Conservation (phyloP, 2,797 vertebrate species). For the Pitangus sulphuratus region DNA sequence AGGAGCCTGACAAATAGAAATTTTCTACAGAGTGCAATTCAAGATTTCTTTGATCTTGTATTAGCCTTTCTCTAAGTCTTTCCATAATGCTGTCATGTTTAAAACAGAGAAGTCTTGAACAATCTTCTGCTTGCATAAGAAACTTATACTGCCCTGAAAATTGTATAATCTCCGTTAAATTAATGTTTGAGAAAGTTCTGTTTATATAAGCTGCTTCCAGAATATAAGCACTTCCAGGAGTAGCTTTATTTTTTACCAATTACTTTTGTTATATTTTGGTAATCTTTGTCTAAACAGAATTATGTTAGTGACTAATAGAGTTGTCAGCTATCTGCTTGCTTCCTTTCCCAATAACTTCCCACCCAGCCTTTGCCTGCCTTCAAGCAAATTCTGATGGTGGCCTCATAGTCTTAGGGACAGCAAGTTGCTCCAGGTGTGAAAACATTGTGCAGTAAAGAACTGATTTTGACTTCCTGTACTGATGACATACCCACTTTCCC, state of each 20-base stretch:
- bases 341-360: neutral
- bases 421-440: neutral
- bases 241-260: neutral
- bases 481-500: neutral
- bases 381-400: neutral
- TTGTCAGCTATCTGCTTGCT: neutral
- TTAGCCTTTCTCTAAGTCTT: neutral
- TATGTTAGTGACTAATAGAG: conserved; percentile 6
- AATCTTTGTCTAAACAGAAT: conserved; percentile 26
- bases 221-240: conserved; percentile 9
- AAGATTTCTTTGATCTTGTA: neutral
- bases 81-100: neutral
- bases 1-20: neutral
- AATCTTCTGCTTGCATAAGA: neutral
- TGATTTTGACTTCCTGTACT: neutral
- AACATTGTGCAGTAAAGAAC: neutral
- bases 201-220: conserved; percentile 6
- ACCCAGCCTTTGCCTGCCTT: neutral
- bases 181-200: neutral
- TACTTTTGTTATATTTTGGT: neutral
- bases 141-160: neutral
- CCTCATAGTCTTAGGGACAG: neutral
- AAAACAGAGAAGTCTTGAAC: neutral
- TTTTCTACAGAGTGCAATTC: neutral
- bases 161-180: neutral